Evolutionary conservation across 2,113 vertebrate species (phyloP).

Genomic region (Pedetes capensis): DNA sequence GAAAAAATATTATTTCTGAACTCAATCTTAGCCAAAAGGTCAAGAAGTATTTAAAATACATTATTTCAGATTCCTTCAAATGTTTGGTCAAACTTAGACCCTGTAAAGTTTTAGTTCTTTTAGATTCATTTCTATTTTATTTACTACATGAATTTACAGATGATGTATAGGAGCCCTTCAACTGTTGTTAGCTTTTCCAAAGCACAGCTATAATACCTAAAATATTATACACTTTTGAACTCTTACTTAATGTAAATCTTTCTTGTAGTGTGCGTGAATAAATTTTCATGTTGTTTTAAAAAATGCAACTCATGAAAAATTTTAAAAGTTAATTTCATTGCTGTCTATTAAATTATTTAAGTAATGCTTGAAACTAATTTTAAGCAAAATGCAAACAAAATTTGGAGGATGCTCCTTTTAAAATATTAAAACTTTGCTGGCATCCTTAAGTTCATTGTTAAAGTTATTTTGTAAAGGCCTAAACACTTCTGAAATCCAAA

Average conservation of each 20-base stretch:
- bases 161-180: neutral
- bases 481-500: conserved; percentile 3
- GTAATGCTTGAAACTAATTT: neutral
- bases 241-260: no score
- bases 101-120: no score
- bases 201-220: neutral
- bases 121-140: no score
- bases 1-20: no score
- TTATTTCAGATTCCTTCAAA: no score
- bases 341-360: neutral
- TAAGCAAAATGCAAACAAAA: neutral
- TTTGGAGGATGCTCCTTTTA: neutral
- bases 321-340: no score
- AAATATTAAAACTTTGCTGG: neutral
- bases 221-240: neutral
- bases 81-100: no score
- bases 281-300: neutral
- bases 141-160: neutral
- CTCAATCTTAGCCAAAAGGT: no score
- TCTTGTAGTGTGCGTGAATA: neutral
- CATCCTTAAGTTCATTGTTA: neutral
- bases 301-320: neutral
- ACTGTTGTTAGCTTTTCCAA: neutral
- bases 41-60: no score
- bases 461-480: neutral